Base-by-base conservation (phyloP, 2,888 invertebrate genomes). In the Torymus auratus region DNA sequence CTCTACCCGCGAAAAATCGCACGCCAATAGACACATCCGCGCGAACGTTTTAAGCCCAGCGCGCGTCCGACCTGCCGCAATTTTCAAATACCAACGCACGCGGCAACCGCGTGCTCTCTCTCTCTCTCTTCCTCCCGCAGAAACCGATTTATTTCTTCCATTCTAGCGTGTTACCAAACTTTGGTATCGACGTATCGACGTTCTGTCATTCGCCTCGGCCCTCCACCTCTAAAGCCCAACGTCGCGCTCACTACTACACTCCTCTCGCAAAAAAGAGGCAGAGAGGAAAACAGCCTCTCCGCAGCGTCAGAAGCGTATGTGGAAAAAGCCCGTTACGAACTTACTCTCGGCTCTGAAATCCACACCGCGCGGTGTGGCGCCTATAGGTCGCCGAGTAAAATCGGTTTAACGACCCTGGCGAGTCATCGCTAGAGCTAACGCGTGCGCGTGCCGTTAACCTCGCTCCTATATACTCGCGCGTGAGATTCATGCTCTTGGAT, bases 151-250 rank as follows among this genome's bases (percentile, higher is more conserved):
- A 73, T 78, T 81, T 74, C 73, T 72, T 65, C 65, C 69, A 77
- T 77, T 77, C 69, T 58, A 70, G 60, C 64, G 52, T 52, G 70
- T 67, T 71, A 64, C 76, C 58, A 65, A 65, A 76, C 72, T 72
- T 68, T 56, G 68, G 53, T 61, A 73, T 77, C 68, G 81, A 78
- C 78, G 70, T 81, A 81, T 81, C 81, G 81, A 81, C 74, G 52
- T 78, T 17, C 81, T 78, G 78, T 81, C 81, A 74, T 70, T 81
- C 55, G 73, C 13, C 52, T 61, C 15, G 61, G 61, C 10, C 56
- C 60, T 58, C 52, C 20, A 50, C 52, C 4, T 41, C 12, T 20
- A n/a, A 58, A 68, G 60, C 64, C 65, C 65, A 28, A 60, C n/a
- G n/a, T n/a, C 56, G 67, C 13, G 50, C 50, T 52, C 58, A 71